Conservation (phyloP, 1,140 invertebrate genomes). For the Papilio polyxenes region DNA sequence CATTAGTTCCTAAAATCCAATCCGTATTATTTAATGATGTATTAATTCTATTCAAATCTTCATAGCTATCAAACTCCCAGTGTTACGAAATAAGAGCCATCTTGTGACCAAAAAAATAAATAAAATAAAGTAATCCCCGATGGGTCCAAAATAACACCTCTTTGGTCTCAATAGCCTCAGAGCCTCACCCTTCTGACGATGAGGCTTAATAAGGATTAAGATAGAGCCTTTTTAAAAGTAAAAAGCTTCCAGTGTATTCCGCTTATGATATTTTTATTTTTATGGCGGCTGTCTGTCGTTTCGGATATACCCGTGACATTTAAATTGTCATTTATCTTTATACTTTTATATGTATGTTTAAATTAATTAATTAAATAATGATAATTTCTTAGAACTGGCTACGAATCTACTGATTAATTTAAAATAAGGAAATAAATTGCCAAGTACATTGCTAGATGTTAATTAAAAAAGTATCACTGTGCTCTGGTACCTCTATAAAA, state of each 20-base stretch:
- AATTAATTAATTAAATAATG: constrained; percentile 29
- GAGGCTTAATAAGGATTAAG: constrained; percentile 78
- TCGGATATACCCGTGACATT: constrained; percentile 42
- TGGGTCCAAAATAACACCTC: constrained; percentile 73
- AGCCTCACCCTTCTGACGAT: constrained; percentile 61
- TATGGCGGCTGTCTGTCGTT: constrained; percentile 50
- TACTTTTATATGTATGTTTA: constrained; percentile 21
- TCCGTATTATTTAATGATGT: background rate
- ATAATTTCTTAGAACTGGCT: background rate
- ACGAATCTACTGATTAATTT: background rate
- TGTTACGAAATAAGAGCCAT: constrained; percentile 64
- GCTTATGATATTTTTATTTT: constrained; percentile 67
- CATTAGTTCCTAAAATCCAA: background rate
- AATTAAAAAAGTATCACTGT: too few relatives aligned
- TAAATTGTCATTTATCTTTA: constrained; percentile 36
- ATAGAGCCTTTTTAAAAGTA: constrained; percentile 74
- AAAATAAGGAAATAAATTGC: background rate
- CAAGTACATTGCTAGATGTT: too few relatives aligned
- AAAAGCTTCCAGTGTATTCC: constrained; percentile 76
- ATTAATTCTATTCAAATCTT: constrained; percentile 56
- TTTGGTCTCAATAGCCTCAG: constrained; percentile 61
- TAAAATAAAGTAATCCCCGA: constrained; percentile 69
- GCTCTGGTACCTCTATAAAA: too few relatives aligned
- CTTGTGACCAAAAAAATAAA: constrained; percentile 52
- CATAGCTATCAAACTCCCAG: constrained; percentile 52